These are phyloP conservation scores for Sclerodermus sp. DNA, from an alignment of 2,888 invertebrate genomes.

Conservation along the genomic window DNA sequence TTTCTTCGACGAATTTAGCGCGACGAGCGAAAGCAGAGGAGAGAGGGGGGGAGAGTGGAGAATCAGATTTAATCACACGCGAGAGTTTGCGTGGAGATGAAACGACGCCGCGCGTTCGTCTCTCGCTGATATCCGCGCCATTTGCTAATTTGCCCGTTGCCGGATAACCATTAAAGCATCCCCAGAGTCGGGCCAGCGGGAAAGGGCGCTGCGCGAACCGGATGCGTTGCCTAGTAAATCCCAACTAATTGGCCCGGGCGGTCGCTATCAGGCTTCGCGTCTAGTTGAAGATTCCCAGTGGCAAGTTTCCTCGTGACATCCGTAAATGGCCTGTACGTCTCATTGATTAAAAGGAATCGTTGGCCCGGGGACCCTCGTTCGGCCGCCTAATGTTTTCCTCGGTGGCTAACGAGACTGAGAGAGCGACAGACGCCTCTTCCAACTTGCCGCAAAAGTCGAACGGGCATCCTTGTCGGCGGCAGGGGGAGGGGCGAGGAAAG, in stretches of 20 bases:
- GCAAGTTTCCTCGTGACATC: slow-evolving; percentile 8
- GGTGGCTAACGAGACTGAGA: slow-evolving; percentile 16
- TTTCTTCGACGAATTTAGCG: no score
- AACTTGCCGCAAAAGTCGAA: no score
- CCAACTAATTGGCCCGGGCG: slow-evolving; percentile 33
- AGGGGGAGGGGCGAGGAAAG: no score
- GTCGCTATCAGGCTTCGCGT: slow-evolving; percentile 3
- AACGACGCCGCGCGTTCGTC: no score
- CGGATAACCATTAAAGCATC: background rate
- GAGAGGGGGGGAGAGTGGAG: no score
- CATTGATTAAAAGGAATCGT: slow-evolving; percentile 30
- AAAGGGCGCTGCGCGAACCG: background rate
- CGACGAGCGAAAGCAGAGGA: no score
- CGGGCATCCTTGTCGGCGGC: no score
- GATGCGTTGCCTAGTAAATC: slow-evolving; percentile 31
- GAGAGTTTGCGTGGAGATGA: no score
- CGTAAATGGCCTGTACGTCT: slow-evolving; percentile 25
- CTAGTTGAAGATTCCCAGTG: background rate
- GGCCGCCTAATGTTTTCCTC: slow-evolving; percentile 9
- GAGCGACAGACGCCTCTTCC: background rate
- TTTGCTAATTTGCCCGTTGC: no score
- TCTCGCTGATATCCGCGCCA: no score
- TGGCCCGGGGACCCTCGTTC: no score
- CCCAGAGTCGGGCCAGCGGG: background rate
- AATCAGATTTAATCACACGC: no score